Base-by-base conservation (phyloP, 2,797 vertebrate species). In the Aulostomus chinensis region DNA sequence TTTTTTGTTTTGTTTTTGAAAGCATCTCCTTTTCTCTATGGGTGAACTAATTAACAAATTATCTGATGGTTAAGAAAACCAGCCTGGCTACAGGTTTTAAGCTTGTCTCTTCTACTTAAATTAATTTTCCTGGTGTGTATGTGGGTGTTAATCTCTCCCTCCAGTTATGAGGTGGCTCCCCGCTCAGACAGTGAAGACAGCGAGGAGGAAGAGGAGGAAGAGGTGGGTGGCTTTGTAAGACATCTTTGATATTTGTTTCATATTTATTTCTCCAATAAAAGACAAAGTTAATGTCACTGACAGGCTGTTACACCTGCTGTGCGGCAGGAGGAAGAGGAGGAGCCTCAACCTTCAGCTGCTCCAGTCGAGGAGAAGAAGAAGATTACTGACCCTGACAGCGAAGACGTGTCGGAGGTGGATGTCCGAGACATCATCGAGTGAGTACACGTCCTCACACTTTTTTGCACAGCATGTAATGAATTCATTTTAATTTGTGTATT, bases 101-200 rank as follows among this genome's bases (percentile, higher is more conserved):
- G n/a, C n/a, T n/a, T n/a, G n/a, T n/a, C n/a, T n/a, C n/a, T n/a
- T n/a, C n/a, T n/a, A n/a, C n/a, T n/a, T n/a, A n/a, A n/a, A n/a
- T n/a, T n/a, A n/a, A n/a, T n/a, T n/a, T n/a, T n/a, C n/a, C n/a
- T n/a, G n/a, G n/a, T n/a, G n/a, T n/a, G n/a, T n/a, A n/a, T 33
- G 10, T 30, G 22, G 4, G 2, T 21, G 32, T 7, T 24, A 5
- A n/a, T 48, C 9, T n/a, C 7, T 21, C 10, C 20, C 6, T 25
- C 29, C 57, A 97, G 97, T 14, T 98, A 99, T 11, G 96, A 98
- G 68, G 96, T 99, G 26, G 97, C 97, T 30, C 96, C 95, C 0
- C 88, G 96, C 7, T 98, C 97, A 1, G 97, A 99, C 81, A 99
- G 96, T 5, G 96, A 98, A 79, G 96, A 97, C 66, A 98, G 96